Base-by-base conservation (phyloP, 1,140 invertebrate species). In the Magallana angulata region DNA sequence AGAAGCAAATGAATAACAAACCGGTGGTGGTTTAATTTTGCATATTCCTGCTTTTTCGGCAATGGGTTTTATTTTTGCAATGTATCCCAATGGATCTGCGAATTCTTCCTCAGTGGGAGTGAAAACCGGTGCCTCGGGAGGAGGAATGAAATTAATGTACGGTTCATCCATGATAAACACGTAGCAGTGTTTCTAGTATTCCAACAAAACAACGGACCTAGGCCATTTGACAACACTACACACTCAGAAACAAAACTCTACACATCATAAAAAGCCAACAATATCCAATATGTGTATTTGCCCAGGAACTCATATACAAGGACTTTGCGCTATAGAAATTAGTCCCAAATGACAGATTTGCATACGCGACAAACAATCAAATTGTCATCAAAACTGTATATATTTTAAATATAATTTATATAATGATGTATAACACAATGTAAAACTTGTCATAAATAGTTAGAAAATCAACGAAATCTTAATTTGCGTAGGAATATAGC, bases 71-170 rank as follows among this genome's bases (percentile, higher is more conserved):
- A 99, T 98, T 91, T 97, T 97, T 87, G 98, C 97, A 90, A 99
- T 98, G 92, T 98, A 99, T 90, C 97, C 97, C 11, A 99, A 95
- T 0, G 98, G 98, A 96, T 99, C 98, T 94, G 97, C 96, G 92
- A 98, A 98, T 94, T 98, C 97, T 93, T 97, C 97, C 92, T 97
- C 97, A 0, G 96, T 97, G 6, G 98, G 98, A 93, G 97, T 96
- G 94, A 98, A 99, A 0, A 97, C 97, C 4, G 97, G 97, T 16
- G 97, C 97, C 93, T 98, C 97, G 0, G 97, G 96, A 86, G 94
- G 94, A 60, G 94, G 92, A 82, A 90, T 87, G 89, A 95, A 95
- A 80, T 92, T 91, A 62, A 84, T 68, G 86, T 93, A 93, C 64
- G 91, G 88, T 86, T 94, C 92, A 84, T 92, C 90, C 82, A 84